Base-by-base conservation (phyloP, 2,113 vertebrate genomes). In the Pygoscelis antarcticus region DNA sequence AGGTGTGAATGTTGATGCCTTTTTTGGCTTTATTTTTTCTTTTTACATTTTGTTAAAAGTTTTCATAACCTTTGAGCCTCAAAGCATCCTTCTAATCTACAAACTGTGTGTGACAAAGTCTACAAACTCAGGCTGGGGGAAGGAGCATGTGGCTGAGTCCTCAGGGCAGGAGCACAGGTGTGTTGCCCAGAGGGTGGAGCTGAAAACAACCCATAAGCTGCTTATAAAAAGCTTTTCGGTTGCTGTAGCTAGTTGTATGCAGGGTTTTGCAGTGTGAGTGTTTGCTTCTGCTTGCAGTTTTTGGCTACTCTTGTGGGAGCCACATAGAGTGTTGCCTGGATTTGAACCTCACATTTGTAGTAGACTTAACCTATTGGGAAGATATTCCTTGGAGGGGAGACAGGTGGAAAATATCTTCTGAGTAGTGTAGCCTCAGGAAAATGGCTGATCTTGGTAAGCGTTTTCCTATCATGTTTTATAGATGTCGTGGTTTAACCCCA, bases 161-260 rank as follows among this genome's bases (percentile, higher is more conserved):
- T 9, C 32, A 19, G 58, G 74, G 36, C 23, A 90, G 47, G 8
- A 54, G 46, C 52, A 32, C 58, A 87, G 32, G 34, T 49, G 75
- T 32, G 88, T 44, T 61, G 23, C 26, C 34, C 21, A 71, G 34
- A 44, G 83, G 40, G 26, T 82, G 80, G 65, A 88, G 70, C 23
- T 88, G 61, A 30, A 29, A 85, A 69, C 30, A 66, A 68, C 30
- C 40, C 66, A 71, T 26, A 34, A 58, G 51, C 42, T 71, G 68
- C 61, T 36, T 62, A 71, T 36, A 74, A 91, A 93, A 83, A 62
- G 23, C 34, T 38, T 57, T 40, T 25, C 3, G 1, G 16, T 4
- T 6, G 11, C 26, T 23, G 1, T 3, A 17, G 16, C 1, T 3
- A 8, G 3, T 6, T 30, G 36, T 5, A 3, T 30, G 38, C 0